Base-by-base conservation (phyloP, 1,140 invertebrate genomes). In the Drosophila insularis region DNA sequence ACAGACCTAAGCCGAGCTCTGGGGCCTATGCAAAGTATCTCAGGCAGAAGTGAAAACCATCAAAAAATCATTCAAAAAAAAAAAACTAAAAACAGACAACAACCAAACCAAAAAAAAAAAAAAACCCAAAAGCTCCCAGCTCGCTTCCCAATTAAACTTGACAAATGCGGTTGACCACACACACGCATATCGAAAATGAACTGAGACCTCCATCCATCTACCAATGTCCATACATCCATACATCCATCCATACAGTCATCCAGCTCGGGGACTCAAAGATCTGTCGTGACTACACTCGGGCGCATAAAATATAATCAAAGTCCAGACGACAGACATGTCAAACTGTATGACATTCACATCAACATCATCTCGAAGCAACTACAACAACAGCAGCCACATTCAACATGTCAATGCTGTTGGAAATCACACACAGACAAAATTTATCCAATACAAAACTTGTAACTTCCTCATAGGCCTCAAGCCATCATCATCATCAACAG, bases 91-190 rank as follows among this genome's bases (percentile, higher is more conserved):
- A 71, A 64, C 71, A 31, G 55, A 63, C 64, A 67, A 62, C 31
- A 46, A 55, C 50, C 39, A 43, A 54, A 50, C 2, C 11, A 40
- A 23, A 14, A 63, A 40, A 64, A 70, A 79, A 79, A 61, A 56
- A 62, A 79, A 79, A 69, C 14, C 71, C 62, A 67, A 63, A 53
- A 60, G 55, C 76, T 73, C 72, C 80, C 82, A 80, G 62, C 84
- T 80, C 85, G 85, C 77, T 68, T 89, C 80, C 85, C 84, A 89
- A 89, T 89, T 89, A 89, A 90, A 90, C 84, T 86, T 90, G 89
- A 89, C 89, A 90, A 90, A 90, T 90, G 89, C 89, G 89, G 84
- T 85, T 90, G 89, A 86, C 89, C 89, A 90, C 89, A 91, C 89
- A 86, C 89, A 80, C 80, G 73, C 80, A 80, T 73, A 73, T 63